A percentile compares a stretch with the other conserved stretches of the same genome.
These are phyloP conservation scores for Aix galericulata DNA, from an alignment of 2,113 vertebrate genomes.

Conservation along the genomic window DNA sequence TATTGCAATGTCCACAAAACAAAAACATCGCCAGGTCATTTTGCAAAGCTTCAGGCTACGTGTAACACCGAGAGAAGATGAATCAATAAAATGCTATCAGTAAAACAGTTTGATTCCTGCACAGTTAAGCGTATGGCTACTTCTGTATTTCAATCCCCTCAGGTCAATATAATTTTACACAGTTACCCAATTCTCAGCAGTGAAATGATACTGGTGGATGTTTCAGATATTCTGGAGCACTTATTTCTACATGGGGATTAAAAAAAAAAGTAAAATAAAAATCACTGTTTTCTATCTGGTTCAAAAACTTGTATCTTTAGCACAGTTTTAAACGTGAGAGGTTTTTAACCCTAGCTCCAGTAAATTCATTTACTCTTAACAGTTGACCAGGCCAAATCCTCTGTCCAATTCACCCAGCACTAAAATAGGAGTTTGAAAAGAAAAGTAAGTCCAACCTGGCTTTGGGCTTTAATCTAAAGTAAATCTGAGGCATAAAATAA, in stretches of 20 bases:
- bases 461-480: background rate
- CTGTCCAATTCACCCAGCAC: background rate
- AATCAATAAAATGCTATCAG: constrained; percentile 71
- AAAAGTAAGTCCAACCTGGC: constrained; percentile 13
- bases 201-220: constrained; percentile 25
- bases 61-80: constrained; percentile 51
- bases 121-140: constrained; percentile 55
- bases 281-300: background rate
- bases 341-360: background rate
- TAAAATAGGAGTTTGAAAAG: background rate
- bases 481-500: constrained; percentile 18
- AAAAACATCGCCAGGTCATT: constrained; percentile 31
- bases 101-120: constrained; percentile 69
- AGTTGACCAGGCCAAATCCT: background rate
- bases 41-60: constrained; percentile 49
- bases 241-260: constrained; percentile 15
- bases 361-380: background rate
- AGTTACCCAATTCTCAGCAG: constrained; percentile 51
- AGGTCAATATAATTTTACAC: constrained; percentile 66
- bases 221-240: constrained; percentile 42
- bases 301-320: background rate
- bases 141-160: constrained; percentile 61
- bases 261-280: background rate
- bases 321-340: background rate
- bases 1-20: constrained; percentile 10